phyloP scores from a whole-genome alignment of 2,113 vertebrate genomes.

The Phalacrocorax carbo region DNA sequence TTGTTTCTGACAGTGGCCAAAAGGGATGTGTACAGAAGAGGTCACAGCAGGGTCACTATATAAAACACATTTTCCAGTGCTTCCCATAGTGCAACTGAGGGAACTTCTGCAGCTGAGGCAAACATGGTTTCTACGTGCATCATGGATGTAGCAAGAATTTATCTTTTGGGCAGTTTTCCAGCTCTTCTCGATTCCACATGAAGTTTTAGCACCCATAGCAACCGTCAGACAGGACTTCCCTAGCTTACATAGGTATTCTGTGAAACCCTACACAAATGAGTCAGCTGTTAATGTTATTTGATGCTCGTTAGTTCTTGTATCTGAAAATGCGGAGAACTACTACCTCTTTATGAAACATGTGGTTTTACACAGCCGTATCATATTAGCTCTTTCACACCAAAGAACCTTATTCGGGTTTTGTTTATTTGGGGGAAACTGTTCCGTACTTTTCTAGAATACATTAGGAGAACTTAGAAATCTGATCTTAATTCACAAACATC shows the following conservation, averaged over 20 bases:
- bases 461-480: neutral
- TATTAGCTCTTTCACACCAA: neutral
- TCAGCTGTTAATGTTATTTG: neutral
- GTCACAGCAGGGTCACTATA: neutral
- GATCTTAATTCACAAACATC: neutral
- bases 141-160: neutral
- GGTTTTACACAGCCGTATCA: neutral
- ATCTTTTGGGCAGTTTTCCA: neutral
- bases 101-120: neutral
- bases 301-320: neutral
- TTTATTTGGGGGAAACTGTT: neutral
- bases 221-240: neutral
- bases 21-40: neutral
- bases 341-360: neutral
- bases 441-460: neutral
- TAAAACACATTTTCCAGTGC: neutral
- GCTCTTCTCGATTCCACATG: neutral
- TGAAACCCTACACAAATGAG: neutral
- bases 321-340: neutral
- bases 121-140: neutral
- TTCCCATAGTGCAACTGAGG: fast-evolving
- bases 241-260: neutral
- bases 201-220: neutral
- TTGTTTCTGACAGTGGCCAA: neutral
- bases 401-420: neutral